Evolutionary conservation across 2,797 vertebrate species (phyloP), one percentile per base, ranked within the genome.

Genomic region (Champsocephalus gunnari): DNA sequence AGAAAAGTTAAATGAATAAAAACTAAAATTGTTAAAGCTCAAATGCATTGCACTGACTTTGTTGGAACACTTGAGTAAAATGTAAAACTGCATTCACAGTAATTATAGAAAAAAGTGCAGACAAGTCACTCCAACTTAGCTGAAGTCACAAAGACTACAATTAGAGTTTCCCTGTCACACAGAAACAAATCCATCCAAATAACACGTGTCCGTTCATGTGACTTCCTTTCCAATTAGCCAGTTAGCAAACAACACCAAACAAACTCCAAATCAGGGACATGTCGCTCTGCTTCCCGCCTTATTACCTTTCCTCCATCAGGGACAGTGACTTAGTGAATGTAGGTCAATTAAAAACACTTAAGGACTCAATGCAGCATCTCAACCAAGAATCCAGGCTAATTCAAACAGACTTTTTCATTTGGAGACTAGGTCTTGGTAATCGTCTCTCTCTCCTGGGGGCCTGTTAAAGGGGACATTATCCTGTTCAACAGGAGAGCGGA

Each of bases 321-420:
- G 84, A 78, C n/a, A 41, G 9, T 21, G 66, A 63, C 19, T 45
- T 44, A 7, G 51, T 71, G 43, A 85, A 84, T 82, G 79, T 85
- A 83, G 82, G 81, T 65, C 83, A 84, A 87, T 88, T 83, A 79
- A 88, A 82, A 83, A 79, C 53, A 61, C 41, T 75, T 62, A 16
- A 75, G 66, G 72, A 58, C 62, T 75, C 57, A 50, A 80, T 50
- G 73, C 16, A 88, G 83, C 38, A 60, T 64, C 73, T 60, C 73
- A 61, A 77, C 67, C 67, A 80, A 63, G 86, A 87, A 87, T 83
- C 68, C 74, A 82, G 84, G 84, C 81, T 86, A 80, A 88, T 88
- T 89, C 82, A 86, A 85, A 84, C 72, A 75, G 64, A 77, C 38
- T 57, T 66, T 58, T 66, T 63, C 78, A 82, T 82, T 75, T 65